Evolutionary conservation across 1,140 invertebrate genomes (phyloP), one percentile per base, ranked within the genome.

Genomic region (Achatina immaculata): DNA sequence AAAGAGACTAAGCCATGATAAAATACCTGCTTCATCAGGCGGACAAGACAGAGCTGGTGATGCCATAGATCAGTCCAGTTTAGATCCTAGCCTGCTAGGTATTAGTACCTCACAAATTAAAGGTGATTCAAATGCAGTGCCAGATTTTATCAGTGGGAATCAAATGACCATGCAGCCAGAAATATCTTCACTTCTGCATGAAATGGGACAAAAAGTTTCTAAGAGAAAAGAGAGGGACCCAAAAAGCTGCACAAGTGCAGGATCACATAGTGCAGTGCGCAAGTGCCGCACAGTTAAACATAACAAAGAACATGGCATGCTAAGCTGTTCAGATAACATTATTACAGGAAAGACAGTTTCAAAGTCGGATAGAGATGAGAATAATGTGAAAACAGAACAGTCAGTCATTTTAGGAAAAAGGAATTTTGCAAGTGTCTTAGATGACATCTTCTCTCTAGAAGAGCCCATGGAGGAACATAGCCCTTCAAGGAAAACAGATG

Each of bases 401-500:
- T 6, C 14, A 19, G 9, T 16, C 24, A 42, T 28, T 16, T 28
- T 14, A 16, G 28, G 42, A 21, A 34, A 31, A 28, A 55, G 24
- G 14, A 76, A 62, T 66, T 19, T 34, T 40, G 55, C 21, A 31
- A 24, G 55, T 0, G 68, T 73, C 31, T 21, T 38, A 34, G 36
- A 40, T 48, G 51, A 65, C 9, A 31, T 65, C 24, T 51, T 45
- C 68, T 62, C 62, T 69, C n/a, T 51, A n/a, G 69, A 82, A 24
- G 51, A 82, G 24, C 43, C 45, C 14, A 45, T 38, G n/a, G 51
- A 24, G 36, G 31, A 55, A 65, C 43, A 62, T 7, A 55, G 21
- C n/a, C 40, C 28, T 31, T 28, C n/a, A 45, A 76, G n/a, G 51
- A 72, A 77, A 9, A 34, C 71, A 65, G 36, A 42, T 21, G 45